Percentiles rank a stretch among this genome's conserved stretches.
These are phyloP conservation scores for Nothoprocta perdicaria DNA, from an alignment of 2,113 vertebrate species.

Conservation along the genomic window DNA sequence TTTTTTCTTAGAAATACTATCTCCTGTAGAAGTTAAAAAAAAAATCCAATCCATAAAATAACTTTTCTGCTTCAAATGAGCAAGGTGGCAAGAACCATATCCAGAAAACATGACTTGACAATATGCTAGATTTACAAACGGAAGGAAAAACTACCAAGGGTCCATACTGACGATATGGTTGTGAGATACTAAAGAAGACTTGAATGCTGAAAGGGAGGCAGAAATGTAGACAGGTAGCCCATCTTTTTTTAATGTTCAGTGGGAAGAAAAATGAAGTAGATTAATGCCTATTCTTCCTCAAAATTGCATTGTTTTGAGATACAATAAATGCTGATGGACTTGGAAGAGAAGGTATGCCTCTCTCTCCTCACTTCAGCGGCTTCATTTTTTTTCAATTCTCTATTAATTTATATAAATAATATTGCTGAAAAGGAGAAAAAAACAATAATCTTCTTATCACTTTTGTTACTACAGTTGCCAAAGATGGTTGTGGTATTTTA, in stretches of 20 bases:
- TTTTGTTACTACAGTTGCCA: background rate
- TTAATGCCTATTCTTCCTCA: background rate
- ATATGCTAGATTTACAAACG: background rate
- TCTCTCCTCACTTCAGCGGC: background rate
- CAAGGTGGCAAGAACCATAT: background rate
- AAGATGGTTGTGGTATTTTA: background rate
- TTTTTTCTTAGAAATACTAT: background rate
- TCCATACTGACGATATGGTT: background rate
- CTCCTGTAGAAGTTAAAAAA: background rate
- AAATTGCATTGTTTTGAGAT: background rate
- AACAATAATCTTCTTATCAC: background rate
- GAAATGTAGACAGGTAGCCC: background rate
- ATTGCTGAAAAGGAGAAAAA: background rate
- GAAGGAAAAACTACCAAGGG: background rate
- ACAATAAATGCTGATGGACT: background rate
- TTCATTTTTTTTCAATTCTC: background rate
- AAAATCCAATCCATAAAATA: background rate
- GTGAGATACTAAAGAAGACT: background rate
- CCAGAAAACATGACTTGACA: background rate
- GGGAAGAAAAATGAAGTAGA: background rate
- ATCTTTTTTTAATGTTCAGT: background rate
- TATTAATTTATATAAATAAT: background rate
- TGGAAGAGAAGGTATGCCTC: background rate
- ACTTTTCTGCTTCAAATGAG: background rate
- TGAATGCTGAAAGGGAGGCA: background rate